phyloP scores from a whole-genome alignment of 2,888 invertebrate genomes.

The Drosophila affinis region DNA sequence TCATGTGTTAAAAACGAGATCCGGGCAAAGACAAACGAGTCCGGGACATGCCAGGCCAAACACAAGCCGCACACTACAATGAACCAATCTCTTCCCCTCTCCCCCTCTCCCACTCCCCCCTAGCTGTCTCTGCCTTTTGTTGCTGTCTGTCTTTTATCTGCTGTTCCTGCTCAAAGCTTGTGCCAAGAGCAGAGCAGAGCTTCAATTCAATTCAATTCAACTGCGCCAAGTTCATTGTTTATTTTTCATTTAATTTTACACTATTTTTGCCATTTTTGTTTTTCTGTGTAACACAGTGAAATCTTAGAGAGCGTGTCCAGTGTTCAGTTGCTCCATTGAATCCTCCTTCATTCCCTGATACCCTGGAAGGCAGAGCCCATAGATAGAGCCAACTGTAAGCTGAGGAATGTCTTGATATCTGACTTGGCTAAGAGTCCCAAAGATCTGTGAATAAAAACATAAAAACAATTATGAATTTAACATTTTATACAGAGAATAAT shows the following conservation, averaged over 20 bases:
- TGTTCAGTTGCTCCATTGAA: background rate
- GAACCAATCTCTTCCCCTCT: conserved; percentile 9
- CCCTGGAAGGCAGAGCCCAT: background rate
- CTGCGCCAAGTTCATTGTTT: conserved; percentile 75
- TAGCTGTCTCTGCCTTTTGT: conserved; percentile 15
- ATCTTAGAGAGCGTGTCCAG: background rate
- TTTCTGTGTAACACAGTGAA: background rate
- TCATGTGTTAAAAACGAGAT: conserved; percentile 66
- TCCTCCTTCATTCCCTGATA: background rate
- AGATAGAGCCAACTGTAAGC: no score
- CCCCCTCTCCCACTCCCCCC: background rate
- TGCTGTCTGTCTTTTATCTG: conserved; percentile 4
- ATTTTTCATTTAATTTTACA: conserved; percentile 79
- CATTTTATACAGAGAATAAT: no score
- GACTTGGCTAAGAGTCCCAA: no score
- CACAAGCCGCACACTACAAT: conserved; percentile 44
- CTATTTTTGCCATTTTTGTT: conserved; percentile 44
- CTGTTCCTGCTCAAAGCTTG: conserved; percentile 27
- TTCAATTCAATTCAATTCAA: conserved; percentile 77
- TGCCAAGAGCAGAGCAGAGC: conserved; percentile 56
- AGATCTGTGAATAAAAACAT: no score
- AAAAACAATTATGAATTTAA: no score
- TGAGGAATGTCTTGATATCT: no score
- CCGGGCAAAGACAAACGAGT: conserved; percentile 58
- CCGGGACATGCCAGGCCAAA: conserved; percentile 45